These are phyloP conservation scores for Hormaphis cornu DNA, from an alignment of 1,140 invertebrate species.

Conservation along the genomic window DNA sequence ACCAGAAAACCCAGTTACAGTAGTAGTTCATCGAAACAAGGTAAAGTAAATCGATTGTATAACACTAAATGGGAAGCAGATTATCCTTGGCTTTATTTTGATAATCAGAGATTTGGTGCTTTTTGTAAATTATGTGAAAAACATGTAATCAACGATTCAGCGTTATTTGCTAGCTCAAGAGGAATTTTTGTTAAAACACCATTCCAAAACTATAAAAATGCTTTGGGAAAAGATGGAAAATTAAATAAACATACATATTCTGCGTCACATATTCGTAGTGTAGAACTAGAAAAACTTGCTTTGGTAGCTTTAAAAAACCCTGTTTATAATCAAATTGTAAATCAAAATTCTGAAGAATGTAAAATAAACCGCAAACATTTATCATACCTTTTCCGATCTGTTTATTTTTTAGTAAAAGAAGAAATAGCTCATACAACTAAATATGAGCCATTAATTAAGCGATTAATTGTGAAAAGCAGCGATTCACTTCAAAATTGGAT, in stretches of 20 bases:
- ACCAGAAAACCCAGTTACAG: not conserved
- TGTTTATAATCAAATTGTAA: not conserved
- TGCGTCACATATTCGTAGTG: not conserved
- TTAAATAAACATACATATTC: not conserved
- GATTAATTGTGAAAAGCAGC: not conserved
- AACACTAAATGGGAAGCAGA: not conserved
- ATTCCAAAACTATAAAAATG: not conserved
- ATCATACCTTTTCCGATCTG: not conserved
- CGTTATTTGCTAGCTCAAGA: not conserved
- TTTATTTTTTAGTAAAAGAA: not conserved
- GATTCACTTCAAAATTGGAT: not conserved
- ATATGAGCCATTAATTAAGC: not conserved
- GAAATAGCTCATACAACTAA: not conserved
- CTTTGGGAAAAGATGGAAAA: not conserved
- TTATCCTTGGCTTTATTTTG: not conserved
- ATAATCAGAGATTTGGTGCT: not conserved
- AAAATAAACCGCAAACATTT: not conserved
- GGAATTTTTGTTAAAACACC: not conserved
- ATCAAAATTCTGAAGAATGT: not conserved
- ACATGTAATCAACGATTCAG: not conserved
- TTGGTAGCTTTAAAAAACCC: not conserved
- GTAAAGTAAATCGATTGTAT: not conserved
- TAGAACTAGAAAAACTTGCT: not conserved
- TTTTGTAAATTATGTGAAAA: not conserved
- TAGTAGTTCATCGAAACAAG: not conserved